Evolutionary conservation across 2,797 vertebrate genomes (phyloP).

Genomic region (Sebastiscus albofasciatus): DNA sequence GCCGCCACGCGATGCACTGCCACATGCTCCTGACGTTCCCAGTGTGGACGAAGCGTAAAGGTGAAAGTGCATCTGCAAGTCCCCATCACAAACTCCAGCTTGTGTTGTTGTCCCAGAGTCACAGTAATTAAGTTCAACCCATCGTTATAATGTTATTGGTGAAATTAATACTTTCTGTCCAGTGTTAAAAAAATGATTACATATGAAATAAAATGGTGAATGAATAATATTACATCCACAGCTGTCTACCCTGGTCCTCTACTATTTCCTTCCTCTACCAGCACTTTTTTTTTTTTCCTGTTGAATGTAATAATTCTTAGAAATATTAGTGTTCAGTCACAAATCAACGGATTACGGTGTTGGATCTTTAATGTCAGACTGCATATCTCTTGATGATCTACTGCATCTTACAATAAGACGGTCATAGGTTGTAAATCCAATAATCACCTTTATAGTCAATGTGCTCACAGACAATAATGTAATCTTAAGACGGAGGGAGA

Average conservation of each 20-base stretch:
- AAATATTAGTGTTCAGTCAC: background rate
- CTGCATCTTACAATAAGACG: background rate
- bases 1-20: no score
- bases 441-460: background rate
- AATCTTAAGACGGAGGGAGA: background rate
- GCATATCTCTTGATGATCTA: slow-evolving; percentile 6
- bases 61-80: background rate
- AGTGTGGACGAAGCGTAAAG: no score
- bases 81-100: background rate
- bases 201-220: background rate
- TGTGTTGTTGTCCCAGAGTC: background rate
- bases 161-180: background rate
- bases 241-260: background rate
- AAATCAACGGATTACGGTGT: background rate
- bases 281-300: background rate
- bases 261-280: background rate
- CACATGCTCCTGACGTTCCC: no score
- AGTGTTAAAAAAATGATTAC: background rate
- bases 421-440: background rate
- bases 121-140: background rate
- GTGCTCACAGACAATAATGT: background rate
- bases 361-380: background rate
- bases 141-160: background rate
- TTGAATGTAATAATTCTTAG: background rate
- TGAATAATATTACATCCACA: background rate